These are phyloP conservation scores for Falco rusticolus DNA, from an alignment of 2,797 vertebrate genomes.

Conservation along the genomic window DNA sequence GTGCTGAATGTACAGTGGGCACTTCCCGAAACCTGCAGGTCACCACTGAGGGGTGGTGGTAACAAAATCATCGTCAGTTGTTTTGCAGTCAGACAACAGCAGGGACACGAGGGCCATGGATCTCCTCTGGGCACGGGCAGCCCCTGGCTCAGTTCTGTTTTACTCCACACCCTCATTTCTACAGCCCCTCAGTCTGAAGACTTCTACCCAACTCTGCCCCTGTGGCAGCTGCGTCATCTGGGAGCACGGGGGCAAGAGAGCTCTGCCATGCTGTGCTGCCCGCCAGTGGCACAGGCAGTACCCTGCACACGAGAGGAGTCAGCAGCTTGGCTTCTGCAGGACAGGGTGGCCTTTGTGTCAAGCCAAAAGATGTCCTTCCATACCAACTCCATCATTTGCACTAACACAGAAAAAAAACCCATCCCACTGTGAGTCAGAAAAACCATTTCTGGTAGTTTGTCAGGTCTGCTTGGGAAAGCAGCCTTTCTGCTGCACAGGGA, in stretches of 20 bases:
- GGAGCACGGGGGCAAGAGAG: background rate
- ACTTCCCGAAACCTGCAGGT: slow-evolving; percentile 93
- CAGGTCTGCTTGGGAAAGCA: background rate
- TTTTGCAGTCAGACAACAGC: background rate
- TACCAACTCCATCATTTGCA: background rate
- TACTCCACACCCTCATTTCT: background rate
- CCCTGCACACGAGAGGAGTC: background rate
- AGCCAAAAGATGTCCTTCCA: background rate
- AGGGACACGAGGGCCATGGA: background rate
- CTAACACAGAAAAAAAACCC: background rate
- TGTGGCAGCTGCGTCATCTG: background rate
- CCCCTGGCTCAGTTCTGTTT: background rate
- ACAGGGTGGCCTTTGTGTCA: background rate
- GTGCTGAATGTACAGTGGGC: slow-evolving; percentile 98
- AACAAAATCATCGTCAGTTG: background rate
- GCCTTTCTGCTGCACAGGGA: background rate
- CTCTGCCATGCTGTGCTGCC: rapidly evolving
- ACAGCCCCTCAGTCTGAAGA: background rate
- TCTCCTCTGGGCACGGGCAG: background rate
- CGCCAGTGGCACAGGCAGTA: background rate
- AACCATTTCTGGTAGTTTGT: background rate
- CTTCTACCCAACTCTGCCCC: background rate
- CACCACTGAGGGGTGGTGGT: slow-evolving; percentile 80
- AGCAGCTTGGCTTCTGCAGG: background rate
- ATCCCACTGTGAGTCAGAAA: background rate